These are phyloP conservation scores for Buphagus erythrorhynchus DNA, from an alignment of 2,797 vertebrate genomes.

Conservation along the genomic window DNA sequence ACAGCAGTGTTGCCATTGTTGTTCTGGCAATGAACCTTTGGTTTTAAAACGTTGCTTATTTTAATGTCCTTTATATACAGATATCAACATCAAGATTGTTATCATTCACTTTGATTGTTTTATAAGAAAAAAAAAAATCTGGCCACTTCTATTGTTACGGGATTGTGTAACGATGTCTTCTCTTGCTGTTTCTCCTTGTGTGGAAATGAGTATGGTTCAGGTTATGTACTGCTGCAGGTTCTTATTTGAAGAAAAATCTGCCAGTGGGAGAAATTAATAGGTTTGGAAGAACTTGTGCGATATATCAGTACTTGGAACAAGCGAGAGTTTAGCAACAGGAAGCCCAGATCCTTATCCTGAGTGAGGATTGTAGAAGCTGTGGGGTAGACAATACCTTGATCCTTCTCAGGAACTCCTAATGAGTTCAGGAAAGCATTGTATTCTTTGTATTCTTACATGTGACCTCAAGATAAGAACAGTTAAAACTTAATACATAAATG, in stretches of 20 bases:
- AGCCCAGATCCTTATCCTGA: background rate
- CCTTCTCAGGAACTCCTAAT: background rate
- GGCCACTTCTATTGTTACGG: fast-evolving
- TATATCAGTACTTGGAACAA: background rate
- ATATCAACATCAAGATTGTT: background rate
- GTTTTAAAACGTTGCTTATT: background rate
- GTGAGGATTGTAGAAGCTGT: background rate
- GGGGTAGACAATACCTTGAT: background rate
- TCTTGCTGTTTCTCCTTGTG: background rate
- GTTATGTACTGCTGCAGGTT: background rate
- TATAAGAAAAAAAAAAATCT: background rate
- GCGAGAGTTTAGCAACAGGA: background rate
- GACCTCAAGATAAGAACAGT: constrained; percentile 6
- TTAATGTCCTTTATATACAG: background rate
- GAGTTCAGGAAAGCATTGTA: constrained; percentile 5
- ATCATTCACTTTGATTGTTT: background rate
- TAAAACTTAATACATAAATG: background rate
- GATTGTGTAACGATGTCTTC: background rate
- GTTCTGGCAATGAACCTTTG: background rate
- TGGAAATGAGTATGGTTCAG: background rate
- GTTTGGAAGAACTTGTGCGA: background rate
- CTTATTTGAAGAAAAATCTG: background rate
- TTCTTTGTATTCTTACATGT: background rate
- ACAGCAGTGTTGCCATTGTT: background rate
- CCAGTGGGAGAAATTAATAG: background rate